A percentile compares a stretch with the other conserved stretches of the same genome.
Conservation (phyloP, 2,888 invertebrate genomes). For the Trissolcus japonicus region DNA sequence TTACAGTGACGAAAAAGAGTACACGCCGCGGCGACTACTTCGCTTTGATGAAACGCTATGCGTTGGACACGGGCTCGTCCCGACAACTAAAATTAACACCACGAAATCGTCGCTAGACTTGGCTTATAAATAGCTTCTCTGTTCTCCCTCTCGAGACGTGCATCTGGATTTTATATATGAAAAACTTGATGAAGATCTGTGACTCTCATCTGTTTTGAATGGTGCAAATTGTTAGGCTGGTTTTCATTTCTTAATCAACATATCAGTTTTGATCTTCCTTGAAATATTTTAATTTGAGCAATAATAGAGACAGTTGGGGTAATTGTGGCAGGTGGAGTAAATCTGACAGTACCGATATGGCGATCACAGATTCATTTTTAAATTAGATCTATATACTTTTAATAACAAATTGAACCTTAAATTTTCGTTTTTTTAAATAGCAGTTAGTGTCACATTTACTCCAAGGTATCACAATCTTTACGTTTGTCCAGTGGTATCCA, state of each 20-base stretch:
- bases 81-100: conserved; percentile 72
- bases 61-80: conserved; percentile 60
- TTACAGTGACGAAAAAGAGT: conserved; percentile 41
- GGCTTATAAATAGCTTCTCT: conserved; percentile 69
- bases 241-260: not conserved
- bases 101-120: conserved; percentile 66
- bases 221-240: not conserved
- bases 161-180: conserved; percentile 50
- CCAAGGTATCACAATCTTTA: no score
- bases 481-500: no score
- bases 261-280: no score
- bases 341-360: no score
- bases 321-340: no score
- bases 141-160: conserved; percentile 52
- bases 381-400: no score
- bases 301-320: no score
- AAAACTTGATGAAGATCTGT: conserved; percentile 29
- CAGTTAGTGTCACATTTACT: no score
- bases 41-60: conserved; percentile 45
- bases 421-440: no score
- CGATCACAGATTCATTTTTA: no score
- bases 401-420: no score
- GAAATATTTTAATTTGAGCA: no score
- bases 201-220: not conserved
- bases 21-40: conserved; percentile 16